Evolutionary conservation across 2,888 invertebrate genomes (phyloP).

Genomic region (Philonicus albiceps): DNA sequence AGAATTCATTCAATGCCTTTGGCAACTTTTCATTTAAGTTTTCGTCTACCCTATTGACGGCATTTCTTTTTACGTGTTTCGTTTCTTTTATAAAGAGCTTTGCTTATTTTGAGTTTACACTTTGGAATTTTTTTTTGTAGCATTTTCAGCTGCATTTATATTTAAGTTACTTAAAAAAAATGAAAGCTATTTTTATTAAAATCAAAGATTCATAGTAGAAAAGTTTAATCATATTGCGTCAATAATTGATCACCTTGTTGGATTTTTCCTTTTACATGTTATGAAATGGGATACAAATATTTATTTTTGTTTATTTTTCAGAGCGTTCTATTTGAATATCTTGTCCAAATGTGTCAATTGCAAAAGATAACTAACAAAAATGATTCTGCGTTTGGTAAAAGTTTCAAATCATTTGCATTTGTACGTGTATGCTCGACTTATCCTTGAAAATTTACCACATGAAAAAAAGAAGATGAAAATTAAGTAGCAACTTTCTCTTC

Average conservation of each 20-base stretch:
- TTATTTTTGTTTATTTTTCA: background rate
- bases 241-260: background rate
- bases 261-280: background rate
- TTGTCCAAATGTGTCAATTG: background rate
- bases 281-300: background rate
- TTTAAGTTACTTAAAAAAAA: background rate
- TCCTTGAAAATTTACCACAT: background rate
- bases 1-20: background rate
- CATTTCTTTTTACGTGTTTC: background rate
- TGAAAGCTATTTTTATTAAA: background rate
- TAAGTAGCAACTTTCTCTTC: background rate
- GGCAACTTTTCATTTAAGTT: background rate
- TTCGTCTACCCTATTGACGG: background rate
- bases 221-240: background rate
- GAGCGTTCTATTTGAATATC: background rate
- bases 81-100: no score
- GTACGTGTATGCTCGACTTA: background rate
- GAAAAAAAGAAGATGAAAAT: background rate
- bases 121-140: no score
- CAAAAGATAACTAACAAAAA: background rate
- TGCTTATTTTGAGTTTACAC: no score
- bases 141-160: background rate
- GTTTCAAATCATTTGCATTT: background rate
- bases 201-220: background rate
- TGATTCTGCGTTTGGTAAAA: background rate